These are phyloP conservation scores for Epizoanthus ramosus DNA, from an alignment of 92 coral and sea anemone genomes.

Conservation along the genomic window DNA sequence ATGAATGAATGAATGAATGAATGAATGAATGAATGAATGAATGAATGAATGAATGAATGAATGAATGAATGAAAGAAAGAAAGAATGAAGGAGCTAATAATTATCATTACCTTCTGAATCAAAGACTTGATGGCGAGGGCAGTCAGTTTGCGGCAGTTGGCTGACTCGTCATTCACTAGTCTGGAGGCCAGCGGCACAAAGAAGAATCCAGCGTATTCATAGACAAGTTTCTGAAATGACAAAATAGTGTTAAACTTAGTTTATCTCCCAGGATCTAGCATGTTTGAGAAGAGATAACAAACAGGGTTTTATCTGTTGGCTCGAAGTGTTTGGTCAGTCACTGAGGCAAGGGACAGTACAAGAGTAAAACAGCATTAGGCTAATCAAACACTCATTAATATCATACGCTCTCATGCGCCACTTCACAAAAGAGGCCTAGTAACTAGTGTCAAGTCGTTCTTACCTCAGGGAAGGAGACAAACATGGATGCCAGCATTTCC, in stretches of 20 bases:
- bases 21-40: too few species aligned
- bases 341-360: too few species aligned
- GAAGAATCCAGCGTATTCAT: constrained; percentile 81
- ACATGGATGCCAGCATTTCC: constrained; percentile 77
- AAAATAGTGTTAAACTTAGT: neutral
- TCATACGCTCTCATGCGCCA: too few species aligned
- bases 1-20: too few species aligned
- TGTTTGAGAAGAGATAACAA: too few species aligned
- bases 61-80: too few species aligned
- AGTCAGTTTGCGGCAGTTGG: constrained; percentile 88
- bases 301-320: too few species aligned
- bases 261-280: too few species aligned
- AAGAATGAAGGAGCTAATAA: neutral
- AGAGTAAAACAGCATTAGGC: too few species aligned
- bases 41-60: neutral
- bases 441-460: neutral
- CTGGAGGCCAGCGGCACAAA: constrained; percentile 93
- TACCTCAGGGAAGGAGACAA: constrained; percentile 88
- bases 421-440: too few species aligned
- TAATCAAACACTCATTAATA: too few species aligned
- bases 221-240: constrained; percentile 65
- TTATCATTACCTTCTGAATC: constrained; percentile 70
- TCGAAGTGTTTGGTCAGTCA: too few species aligned
- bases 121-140: constrained; percentile 81
- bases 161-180: constrained; percentile 94